Evolutionary conservation across 1,140 invertebrate species (phyloP), one percentile per base, ranked within the genome.

Genomic region (Drosophila prosaltans): DNA sequence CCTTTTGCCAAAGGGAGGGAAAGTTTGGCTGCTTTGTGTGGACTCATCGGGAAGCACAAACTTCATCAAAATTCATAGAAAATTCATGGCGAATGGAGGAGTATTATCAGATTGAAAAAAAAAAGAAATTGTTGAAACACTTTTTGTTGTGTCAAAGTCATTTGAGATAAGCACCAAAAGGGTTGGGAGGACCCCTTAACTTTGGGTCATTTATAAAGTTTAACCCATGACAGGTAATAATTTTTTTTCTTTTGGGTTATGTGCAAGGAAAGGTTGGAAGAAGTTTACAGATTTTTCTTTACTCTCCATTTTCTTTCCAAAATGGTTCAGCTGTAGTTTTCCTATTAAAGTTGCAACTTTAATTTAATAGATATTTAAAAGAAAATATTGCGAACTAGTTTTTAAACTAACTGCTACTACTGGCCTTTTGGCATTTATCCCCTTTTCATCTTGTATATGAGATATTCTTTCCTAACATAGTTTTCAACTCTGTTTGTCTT

Each of bases 131-230:
- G 45, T 26, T 51, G 21, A 51, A 51, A 51, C 45, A 51, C 45
- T 51, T 51, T 51, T 51, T 26, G 21, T 51, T 51, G 21, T 51
- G 45, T 24, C 45, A 51, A 26, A 51, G 45, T 26, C 45, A 26
- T 51, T 51, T 51, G 9, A 51, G 45, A 51, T 51, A 51, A 51
- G 45, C 45, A 48, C 7, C 45, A 45, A 51, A 51, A 51, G 45
- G 45, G 45, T 51, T 51, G 45, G 2, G 2, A 16, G 16, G 16
- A 16, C 16, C 16, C 45, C 7, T 51, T 51, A 26, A n/a, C 45
- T 62, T 75, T n/a, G 32, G 45, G 59, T 75, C 64, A 75, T 75
- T 75, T 74, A 62, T 75, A 68, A 75, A 57, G 26, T 16, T 48
- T 26, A 45, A n/a, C 26, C 30, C 21, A 3, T 68, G 72, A 68